A percentile compares a stretch with the other conserved stretches of the same genome.
phyloP scores from a whole-genome alignment of 2,888 invertebrate genomes.

The Tricholauxania praeusta region DNA sequence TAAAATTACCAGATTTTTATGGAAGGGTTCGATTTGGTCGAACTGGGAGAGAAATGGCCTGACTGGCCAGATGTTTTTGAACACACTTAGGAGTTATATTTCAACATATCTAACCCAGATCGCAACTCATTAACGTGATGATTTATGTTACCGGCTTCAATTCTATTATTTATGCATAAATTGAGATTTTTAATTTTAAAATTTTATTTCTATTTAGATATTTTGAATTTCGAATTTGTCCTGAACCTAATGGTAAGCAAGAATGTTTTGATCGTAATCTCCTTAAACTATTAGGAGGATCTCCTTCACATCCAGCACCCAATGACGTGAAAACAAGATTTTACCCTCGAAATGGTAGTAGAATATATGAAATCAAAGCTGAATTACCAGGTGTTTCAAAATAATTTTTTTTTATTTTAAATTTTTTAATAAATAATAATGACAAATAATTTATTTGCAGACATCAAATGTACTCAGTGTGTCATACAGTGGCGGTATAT shows the following conservation, averaged over 20 bases:
- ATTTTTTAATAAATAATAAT: too few species aligned
- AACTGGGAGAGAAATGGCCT: too few species aligned
- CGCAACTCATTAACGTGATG: too few species aligned
- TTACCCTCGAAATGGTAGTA: slow-evolving; percentile 83
- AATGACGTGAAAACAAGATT: slow-evolving; percentile 73
- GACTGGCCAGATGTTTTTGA: too few species aligned
- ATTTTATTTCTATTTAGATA: slow-evolving; percentile 65
- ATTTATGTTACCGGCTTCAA: too few species aligned
- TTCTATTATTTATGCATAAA: too few species aligned
- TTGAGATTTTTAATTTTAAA: too few species aligned
- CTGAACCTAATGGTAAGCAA: slow-evolving; percentile 79
- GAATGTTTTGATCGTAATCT: slow-evolving; percentile 82
- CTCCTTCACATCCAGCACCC: slow-evolving; percentile 66
- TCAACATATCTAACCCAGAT: too few species aligned
- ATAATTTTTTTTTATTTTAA: not conserved
- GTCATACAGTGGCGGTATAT: slow-evolving; percentile 91
- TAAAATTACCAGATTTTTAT: too few species aligned
- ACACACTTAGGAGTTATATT: too few species aligned
- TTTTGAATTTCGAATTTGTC: slow-evolving; percentile 87
- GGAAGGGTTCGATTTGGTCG: too few species aligned
- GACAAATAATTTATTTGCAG: slow-evolving; percentile 54
- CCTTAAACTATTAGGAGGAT: slow-evolving; percentile 70
- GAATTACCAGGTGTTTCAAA: slow-evolving; percentile 69
- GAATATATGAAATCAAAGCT: slow-evolving; percentile 82
- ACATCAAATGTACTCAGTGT: slow-evolving; percentile 82